Conservation (phyloP, 2,888 invertebrate species). For the Scaptomyza tumidula region DNA sequence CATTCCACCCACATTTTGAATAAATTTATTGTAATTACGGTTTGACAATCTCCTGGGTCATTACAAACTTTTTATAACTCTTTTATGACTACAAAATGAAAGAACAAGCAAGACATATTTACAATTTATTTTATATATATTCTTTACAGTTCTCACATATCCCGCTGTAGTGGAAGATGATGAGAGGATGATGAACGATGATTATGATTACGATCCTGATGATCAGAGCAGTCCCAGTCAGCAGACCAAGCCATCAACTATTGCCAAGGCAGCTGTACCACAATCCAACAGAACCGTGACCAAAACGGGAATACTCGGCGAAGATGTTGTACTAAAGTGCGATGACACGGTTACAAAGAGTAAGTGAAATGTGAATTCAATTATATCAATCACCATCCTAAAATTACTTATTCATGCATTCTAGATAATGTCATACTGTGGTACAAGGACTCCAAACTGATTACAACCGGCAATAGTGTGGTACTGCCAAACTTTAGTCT, state of each 20-base stretch:
- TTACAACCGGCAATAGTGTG: slow-evolving; percentile 59
- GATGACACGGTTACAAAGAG: slow-evolving; percentile 32
- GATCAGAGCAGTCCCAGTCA: slow-evolving; percentile 44
- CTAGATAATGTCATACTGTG: slow-evolving; percentile 63
- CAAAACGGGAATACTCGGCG: slow-evolving; percentile 50
- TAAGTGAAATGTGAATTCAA: slow-evolving; percentile 10
- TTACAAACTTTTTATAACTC: neutral
- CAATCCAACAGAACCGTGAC: slow-evolving; percentile 21
- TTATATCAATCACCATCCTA: neutral
- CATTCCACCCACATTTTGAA: slow-evolving; percentile 1
- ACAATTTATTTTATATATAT: too few species aligned
- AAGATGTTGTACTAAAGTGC: slow-evolving; percentile 58
- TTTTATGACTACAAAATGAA: neutral
- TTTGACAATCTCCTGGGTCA: neutral
- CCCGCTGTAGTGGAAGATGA: slow-evolving; percentile 21
- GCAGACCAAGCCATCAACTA: slow-evolving; percentile 43
- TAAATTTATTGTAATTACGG: neutral
- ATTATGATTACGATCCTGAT: slow-evolving; percentile 51
- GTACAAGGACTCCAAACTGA: slow-evolving; percentile 48
- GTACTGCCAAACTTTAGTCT: slow-evolving; percentile 60
- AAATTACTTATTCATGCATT: neutral
- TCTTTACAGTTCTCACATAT: slow-evolving; percentile 33
- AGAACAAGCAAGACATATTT: too few species aligned
- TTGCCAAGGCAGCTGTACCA: neutral
- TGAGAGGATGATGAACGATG: slow-evolving; percentile 49